A percentile compares a stretch with the other conserved stretches of the same genome.
These are phyloP conservation scores for Leucophenga montana DNA, from an alignment of 2,888 invertebrate genomes.

Conservation along the genomic window DNA sequence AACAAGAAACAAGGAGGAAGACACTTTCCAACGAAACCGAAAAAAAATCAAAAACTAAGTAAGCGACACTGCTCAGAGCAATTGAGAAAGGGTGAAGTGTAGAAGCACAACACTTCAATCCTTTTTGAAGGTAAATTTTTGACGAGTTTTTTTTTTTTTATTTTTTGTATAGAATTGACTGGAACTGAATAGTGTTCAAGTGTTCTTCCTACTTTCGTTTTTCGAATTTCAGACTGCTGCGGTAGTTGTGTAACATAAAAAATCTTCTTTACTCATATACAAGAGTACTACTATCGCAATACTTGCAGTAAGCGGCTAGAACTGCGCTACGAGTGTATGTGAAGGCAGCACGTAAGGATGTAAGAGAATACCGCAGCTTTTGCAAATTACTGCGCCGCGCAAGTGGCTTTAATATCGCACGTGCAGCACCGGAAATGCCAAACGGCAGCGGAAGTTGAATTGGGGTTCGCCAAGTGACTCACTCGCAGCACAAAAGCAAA, in stretches of 20 bases:
- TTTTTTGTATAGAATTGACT: neutral
- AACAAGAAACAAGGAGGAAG: too few species aligned
- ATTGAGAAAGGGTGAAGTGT: neutral
- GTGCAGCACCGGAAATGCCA: constrained; percentile 23
- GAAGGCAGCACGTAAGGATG: neutral
- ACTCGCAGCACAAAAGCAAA: constrained; percentile 55
- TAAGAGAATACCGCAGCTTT: neutral
- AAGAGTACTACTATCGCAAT: neutral
- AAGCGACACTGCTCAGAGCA: neutral
- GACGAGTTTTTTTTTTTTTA: neutral
- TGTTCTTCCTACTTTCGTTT: neutral
- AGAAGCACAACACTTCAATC: neutral
- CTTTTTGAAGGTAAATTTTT: neutral
- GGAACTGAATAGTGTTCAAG: neutral
- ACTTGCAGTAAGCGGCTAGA: neutral
- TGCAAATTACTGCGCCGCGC: constrained; percentile 51
- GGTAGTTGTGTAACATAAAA: neutral
- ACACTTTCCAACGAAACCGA: too few species aligned
- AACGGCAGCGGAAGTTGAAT: constrained; percentile 16
- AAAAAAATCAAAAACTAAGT: neutral
- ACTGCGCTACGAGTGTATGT: neutral
- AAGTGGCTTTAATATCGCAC: constrained; percentile 55
- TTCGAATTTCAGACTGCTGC: neutral
- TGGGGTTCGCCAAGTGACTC: constrained; percentile 4
- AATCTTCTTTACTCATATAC: neutral